Evolutionary conservation across 2,113 vertebrate species (phyloP).

Genomic region (Notarius quadriscutis): DNA sequence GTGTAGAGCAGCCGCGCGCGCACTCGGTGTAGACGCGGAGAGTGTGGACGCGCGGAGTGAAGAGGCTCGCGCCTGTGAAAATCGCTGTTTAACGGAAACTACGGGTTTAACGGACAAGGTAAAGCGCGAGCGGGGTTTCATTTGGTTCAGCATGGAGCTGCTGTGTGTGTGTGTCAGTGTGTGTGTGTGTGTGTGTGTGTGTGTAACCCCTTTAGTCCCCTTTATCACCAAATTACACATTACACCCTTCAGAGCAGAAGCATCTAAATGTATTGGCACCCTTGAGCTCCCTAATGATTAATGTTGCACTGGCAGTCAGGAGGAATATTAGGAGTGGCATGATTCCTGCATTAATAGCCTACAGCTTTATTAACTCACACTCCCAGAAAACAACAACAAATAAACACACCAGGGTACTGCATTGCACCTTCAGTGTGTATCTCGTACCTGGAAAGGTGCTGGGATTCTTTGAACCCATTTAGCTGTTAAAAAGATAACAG

Average conservation of each 20-base stretch:
- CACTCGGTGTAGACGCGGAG: conserved; percentile 45
- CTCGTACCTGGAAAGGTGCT: background rate
- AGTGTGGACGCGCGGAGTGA: background rate
- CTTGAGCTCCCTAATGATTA: background rate
- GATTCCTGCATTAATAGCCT: background rate
- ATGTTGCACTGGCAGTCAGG: background rate
- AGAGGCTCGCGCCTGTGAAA: background rate
- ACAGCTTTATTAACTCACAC: background rate
- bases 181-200: background rate
- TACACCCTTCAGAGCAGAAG: background rate
- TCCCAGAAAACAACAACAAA: background rate
- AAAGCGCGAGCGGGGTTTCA: background rate
- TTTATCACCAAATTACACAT: background rate
- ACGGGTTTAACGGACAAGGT: background rate
- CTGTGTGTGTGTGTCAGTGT: conserved; percentile 6
- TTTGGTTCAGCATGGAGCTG: conserved; percentile 22
- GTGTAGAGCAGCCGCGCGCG: conserved; percentile 77
- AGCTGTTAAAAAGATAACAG: background rate
- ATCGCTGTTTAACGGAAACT: conserved; percentile 12
- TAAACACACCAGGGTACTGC: background rate
- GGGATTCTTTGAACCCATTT: background rate
- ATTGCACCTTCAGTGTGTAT: background rate
- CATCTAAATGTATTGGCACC: conserved; percentile 12
- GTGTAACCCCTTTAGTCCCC: background rate
- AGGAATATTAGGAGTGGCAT: background rate